Percentiles rank a stretch among this genome's conserved stretches.
phyloP scores from a whole-genome alignment of 2,888 invertebrate genomes.

The Blastobasis adustella region DNA sequence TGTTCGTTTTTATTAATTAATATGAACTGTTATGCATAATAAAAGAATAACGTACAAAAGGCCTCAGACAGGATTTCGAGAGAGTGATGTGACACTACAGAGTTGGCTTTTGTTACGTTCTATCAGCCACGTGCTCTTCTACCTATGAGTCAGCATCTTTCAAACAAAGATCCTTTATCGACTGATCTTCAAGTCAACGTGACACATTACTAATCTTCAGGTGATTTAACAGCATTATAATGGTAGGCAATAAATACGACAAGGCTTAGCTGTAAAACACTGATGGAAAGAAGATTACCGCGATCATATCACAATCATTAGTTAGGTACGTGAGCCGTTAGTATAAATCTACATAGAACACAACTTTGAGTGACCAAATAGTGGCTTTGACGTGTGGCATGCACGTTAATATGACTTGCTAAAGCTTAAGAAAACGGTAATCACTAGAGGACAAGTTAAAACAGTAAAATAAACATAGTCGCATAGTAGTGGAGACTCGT shows the following conservation, averaged over 20 bases:
- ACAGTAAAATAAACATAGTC: conserved; percentile 26
- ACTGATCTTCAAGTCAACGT: too few relatives aligned
- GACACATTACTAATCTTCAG: not conserved
- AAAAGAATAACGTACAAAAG: not conserved
- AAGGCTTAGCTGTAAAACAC: conserved; percentile 2
- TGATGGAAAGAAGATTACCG: conserved; percentile 1
- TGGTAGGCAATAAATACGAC: not conserved
- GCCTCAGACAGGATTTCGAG: not conserved
- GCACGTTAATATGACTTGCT: conserved; percentile 6
- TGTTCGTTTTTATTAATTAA: too few relatives aligned
- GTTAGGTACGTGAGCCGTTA: not conserved
- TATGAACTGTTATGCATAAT: too few relatives aligned
- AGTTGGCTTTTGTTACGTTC: too few relatives aligned
- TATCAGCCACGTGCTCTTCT: too few relatives aligned
- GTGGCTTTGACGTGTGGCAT: too few relatives aligned
- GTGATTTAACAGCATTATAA: not conserved
- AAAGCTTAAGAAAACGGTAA: conserved; percentile 18
- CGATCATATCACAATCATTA: conserved; percentile 4
- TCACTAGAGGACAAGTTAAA: conserved; percentile 24
- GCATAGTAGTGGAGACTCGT: too few relatives aligned
- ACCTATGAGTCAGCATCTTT: too few relatives aligned
- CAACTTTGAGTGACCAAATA: too few relatives aligned
- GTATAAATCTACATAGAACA: conserved; percentile 1
- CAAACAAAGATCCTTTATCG: too few relatives aligned
- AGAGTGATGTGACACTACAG: not conserved